Evolutionary conservation across 2,888 invertebrate genomes (phyloP).

Genomic region (Acleris holmiana): DNA sequence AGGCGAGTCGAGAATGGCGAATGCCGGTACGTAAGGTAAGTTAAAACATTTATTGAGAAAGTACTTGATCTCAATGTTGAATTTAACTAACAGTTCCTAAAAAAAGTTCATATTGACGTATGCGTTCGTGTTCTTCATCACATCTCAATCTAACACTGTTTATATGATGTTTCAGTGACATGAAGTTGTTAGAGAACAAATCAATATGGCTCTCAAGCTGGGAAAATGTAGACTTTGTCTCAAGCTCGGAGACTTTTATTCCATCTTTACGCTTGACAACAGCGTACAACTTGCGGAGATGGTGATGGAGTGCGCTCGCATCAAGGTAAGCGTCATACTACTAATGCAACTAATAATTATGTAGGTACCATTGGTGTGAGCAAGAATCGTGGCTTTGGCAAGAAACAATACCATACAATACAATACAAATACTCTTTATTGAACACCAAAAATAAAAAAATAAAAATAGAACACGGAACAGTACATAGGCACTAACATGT

Average conservation of each 20-base stretch:
- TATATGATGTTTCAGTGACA: slow-evolving; percentile 63
- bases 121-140: background rate
- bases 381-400: too few species aligned
- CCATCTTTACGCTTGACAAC: slow-evolving; percentile 80
- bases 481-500: too few species aligned
- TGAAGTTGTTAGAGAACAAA: slow-evolving; percentile 69
- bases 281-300: slow-evolving; percentile 77
- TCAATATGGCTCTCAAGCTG: slow-evolving; percentile 83
- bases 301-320: slow-evolving; percentile 80
- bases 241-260: slow-evolving; percentile 82
- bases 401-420: too few species aligned
- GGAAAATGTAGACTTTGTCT: slow-evolving; percentile 83
- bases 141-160: slow-evolving; percentile 38
- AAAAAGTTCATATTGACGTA: background rate
- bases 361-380: too few species aligned
- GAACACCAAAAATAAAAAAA: too few species aligned
- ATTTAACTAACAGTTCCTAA: background rate
- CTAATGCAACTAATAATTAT: too few species aligned
- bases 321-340: slow-evolving; percentile 59
- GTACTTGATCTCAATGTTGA: background rate
- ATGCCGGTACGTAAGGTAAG: slow-evolving; percentile 50
- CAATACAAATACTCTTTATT: too few species aligned
- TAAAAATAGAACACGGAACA: too few species aligned
- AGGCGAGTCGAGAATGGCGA: slow-evolving; percentile 41
- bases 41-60: slow-evolving; percentile 35